A percentile compares a stretch with the other conserved stretches of the same genome.
Conservation (phyloP, 23 tunicate genomes). For the Pegea sp. region DNA sequence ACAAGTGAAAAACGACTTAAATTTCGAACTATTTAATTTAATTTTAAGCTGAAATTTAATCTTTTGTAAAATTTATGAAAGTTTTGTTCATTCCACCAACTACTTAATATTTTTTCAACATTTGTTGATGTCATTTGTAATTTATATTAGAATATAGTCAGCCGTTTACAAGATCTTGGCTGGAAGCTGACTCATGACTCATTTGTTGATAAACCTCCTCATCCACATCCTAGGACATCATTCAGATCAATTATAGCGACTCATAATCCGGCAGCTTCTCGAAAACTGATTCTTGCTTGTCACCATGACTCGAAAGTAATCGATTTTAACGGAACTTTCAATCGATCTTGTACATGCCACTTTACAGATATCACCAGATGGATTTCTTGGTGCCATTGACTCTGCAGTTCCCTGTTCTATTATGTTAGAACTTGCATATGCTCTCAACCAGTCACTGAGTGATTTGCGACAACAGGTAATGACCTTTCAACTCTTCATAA, state of each 20-base stretch:
- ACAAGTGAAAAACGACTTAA: too few relatives aligned
- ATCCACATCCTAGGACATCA: constrained; percentile 1
- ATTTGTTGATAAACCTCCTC: constrained; percentile 41
- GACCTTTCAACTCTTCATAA: too few relatives aligned
- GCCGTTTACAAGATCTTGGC: constrained; percentile 4
- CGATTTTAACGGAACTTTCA: background rate
- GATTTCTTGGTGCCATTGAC: constrained; percentile 76
- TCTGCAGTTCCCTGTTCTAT: constrained; percentile 97
- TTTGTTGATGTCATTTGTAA: background rate
- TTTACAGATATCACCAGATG: constrained; percentile 14
- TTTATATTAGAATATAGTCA: constrained; percentile 7
- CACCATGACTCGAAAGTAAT: constrained; percentile 89
- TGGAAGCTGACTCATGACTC: constrained; percentile 30
- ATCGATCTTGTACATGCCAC: background rate
- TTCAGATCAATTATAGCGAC: constrained; percentile 66
- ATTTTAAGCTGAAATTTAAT: too few relatives aligned
- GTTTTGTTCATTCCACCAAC: too few relatives aligned
- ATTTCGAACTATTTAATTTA: too few relatives aligned
- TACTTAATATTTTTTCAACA: background rate
- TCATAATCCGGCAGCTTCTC: constrained; percentile 24
- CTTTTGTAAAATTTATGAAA: background rate
- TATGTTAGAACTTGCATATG: constrained; percentile 74
- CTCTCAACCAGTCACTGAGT: constrained; percentile 5
- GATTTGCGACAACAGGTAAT: constrained; percentile 7
- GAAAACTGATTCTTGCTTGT: constrained; percentile 84